phyloP scores from a whole-genome alignment of 2,113 vertebrate species.

The Rhea pennata region DNA sequence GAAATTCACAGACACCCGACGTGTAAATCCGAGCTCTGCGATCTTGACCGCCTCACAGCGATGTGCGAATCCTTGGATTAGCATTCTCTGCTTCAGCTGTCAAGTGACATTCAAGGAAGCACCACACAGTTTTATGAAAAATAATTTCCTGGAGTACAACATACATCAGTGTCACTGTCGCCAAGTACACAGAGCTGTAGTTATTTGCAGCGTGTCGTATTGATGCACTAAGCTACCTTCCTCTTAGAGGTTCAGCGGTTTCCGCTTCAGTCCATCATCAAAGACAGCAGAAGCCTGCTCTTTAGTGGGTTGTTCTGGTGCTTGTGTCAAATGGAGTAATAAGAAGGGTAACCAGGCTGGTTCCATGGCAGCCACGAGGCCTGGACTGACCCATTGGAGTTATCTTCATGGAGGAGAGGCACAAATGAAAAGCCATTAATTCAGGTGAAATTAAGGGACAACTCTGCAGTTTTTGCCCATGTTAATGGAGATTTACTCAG shows the following conservation, averaged over 20 bases:
- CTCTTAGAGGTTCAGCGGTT: neutral
- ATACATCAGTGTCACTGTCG: accelerated
- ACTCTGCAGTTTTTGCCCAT: neutral
- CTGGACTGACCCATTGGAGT: neutral
- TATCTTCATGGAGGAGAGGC: neutral
- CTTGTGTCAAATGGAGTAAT: neutral
- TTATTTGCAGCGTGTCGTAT: accelerated
- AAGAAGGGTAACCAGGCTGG: neutral
- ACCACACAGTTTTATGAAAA: neutral
- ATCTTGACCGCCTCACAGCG: neutral
- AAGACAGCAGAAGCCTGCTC: neutral
- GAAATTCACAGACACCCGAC: neutral
- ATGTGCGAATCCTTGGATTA: neutral
- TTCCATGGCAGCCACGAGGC: neutral
- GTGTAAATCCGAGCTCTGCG: accelerated
- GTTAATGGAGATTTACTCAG: neutral
- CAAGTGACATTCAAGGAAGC: neutral
- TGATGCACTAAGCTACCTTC: neutral
- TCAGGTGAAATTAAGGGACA: neutral
- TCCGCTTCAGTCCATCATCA: neutral
- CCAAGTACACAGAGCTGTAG: accelerated
- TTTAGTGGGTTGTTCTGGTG: neutral
- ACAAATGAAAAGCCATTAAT: neutral
- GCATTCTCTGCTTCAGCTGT: neutral
- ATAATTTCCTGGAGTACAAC: neutral